phyloP scores from a whole-genome alignment of 2,797 vertebrate species.

The Megaceryle alcyon region DNA sequence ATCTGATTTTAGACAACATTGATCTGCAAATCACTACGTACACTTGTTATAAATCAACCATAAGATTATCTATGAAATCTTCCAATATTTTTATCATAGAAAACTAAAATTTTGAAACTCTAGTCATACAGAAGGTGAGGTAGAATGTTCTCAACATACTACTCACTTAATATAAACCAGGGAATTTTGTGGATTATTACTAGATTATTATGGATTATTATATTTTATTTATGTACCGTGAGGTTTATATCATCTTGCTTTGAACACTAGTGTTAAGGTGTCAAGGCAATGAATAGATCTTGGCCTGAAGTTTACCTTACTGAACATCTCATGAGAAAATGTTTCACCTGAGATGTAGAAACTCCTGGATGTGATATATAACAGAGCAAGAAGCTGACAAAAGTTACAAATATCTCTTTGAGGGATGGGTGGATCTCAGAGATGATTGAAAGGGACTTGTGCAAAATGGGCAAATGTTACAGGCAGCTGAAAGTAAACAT shows the following conservation, averaged over 20 bases:
- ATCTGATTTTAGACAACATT: not conserved
- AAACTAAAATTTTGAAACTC: not conserved
- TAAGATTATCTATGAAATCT: not conserved
- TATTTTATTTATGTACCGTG: not conserved
- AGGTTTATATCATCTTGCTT: not conserved
- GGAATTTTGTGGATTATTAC: not conserved
- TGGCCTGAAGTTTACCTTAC: not conserved
- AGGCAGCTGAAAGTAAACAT: not conserved
- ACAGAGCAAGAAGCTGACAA: not conserved
- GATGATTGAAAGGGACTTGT: accelerated
- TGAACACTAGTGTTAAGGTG: not conserved
- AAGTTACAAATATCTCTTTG: not conserved
- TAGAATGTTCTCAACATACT: not conserved
- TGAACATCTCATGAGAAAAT: not conserved
- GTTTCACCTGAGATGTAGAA: not conserved
- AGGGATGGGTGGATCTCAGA: not conserved
- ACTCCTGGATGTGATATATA: not conserved
- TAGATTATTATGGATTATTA: not conserved
- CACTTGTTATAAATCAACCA: not conserved
- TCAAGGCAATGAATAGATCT: not conserved
- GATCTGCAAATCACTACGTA: not conserved
- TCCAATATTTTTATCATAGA: not conserved
- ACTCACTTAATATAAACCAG: not conserved
- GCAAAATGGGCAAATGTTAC: not conserved
- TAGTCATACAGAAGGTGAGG: not conserved